Conservation (phyloP, 2,797 vertebrate species). For the Megalops cyprinoides region DNA sequence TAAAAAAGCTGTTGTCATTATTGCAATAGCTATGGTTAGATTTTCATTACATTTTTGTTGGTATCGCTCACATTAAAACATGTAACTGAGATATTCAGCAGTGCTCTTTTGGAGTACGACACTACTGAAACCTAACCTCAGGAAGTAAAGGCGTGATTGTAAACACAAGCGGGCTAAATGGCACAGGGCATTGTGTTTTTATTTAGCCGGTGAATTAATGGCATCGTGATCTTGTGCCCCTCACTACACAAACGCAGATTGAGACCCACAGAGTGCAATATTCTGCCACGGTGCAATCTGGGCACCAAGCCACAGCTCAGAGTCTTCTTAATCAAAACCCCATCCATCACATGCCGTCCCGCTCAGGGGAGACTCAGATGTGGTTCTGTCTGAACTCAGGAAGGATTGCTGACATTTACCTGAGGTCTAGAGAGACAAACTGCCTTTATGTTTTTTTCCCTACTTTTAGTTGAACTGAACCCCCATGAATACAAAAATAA, state of each 20-base stretch:
- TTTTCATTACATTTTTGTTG: slow-evolving; percentile 5
- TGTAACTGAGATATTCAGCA: neutral
- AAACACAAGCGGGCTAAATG: slow-evolving; percentile 30
- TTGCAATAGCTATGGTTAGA: neutral
- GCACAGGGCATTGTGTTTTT: slow-evolving; percentile 34
- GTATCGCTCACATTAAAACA: slow-evolving; percentile 13
- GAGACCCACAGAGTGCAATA: slow-evolving; percentile 21
- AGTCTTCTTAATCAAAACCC: neutral
- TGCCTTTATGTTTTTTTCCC: neutral
- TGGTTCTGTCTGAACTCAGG: neutral
- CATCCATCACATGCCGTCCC: neutral
- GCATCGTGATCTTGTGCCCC: slow-evolving; percentile 21
- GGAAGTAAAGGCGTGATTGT: slow-evolving; percentile 22
- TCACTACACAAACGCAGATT: slow-evolving; percentile 32
- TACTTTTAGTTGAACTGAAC: slow-evolving; percentile 27
- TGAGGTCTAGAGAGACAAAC: neutral
- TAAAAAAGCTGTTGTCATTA: neutral
- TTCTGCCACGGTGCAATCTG: slow-evolving; percentile 5
- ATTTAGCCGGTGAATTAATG: slow-evolving; percentile 43
- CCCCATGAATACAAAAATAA: slow-evolving; percentile 38
- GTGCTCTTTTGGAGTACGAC: neutral
- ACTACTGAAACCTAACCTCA: slow-evolving; percentile 26
- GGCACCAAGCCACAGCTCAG: slow-evolving; percentile 27
- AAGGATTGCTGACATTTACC: slow-evolving; percentile 24
- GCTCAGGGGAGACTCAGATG: neutral